Conservation (phyloP, 2,113 vertebrate species). For the Tautogolabrus adspersus region DNA sequence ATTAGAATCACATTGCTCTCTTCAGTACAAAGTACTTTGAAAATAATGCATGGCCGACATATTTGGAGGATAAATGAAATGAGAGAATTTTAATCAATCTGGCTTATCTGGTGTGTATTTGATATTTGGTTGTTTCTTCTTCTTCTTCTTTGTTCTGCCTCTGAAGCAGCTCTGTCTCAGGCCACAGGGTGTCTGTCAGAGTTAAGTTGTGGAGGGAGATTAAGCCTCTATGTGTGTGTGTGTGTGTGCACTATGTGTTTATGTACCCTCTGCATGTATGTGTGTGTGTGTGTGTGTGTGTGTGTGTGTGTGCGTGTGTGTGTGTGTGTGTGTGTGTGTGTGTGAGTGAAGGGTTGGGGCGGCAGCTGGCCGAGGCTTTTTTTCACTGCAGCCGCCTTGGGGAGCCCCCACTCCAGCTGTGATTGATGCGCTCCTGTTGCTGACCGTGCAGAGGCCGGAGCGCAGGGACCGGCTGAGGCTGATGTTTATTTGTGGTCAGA, state of each 20-base stretch:
- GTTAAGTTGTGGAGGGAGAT: slow-evolving; percentile 56
- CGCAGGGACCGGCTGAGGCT: slow-evolving; percentile 64
- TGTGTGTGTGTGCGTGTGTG: slow-evolving; percentile 25
- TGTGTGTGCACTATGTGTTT: slow-evolving; percentile 12
- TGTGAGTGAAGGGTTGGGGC: slow-evolving; percentile 55
- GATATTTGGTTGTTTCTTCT: slow-evolving; percentile 7
- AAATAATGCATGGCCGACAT: neutral
- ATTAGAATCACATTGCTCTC: no score
- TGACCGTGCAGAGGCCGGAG: slow-evolving; percentile 71
- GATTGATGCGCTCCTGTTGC: slow-evolving; percentile 82
- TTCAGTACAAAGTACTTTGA: no score
- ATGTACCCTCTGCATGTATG: neutral
- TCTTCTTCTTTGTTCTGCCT: slow-evolving; percentile 45
- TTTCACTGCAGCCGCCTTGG: slow-evolving; percentile 59
- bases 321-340: slow-evolving; percentile 11
- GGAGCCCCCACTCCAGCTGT: slow-evolving; percentile 75
- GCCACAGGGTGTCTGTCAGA: slow-evolving; percentile 48
- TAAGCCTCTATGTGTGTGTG: slow-evolving; percentile 41
- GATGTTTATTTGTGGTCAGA: slow-evolving; percentile 83
- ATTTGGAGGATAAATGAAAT: neutral
- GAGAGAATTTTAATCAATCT: no score
- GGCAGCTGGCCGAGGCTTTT: slow-evolving; percentile 67
- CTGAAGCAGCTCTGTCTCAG: slow-evolving; percentile 16
- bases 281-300: slow-evolving; percentile 21
- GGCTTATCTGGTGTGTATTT: neutral